Conservation (phyloP, 2,113 vertebrate genomes). For the Percopsis transmontana region DNA sequence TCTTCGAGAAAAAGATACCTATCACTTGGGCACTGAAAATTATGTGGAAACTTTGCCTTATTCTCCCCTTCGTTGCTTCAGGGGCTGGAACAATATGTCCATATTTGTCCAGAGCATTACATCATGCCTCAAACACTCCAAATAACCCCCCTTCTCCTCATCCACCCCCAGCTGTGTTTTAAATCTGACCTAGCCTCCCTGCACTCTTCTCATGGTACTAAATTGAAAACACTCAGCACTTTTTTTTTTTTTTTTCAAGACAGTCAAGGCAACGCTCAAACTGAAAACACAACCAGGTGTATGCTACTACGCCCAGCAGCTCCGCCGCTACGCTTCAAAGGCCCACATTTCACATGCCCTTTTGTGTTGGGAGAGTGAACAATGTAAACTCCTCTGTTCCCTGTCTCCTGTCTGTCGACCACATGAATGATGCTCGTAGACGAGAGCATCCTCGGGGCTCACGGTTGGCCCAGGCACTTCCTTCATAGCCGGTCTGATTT, state of each 20-base stretch:
- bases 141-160: conserved; percentile 29
- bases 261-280: neutral
- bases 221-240: conserved; percentile 39
- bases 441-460: neutral
- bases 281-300: conserved; percentile 44
- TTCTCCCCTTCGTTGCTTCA: conserved; percentile 17
- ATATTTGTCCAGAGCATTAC: conserved; percentile 58
- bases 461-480: neutral
- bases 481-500: conserved; percentile 6
- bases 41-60: conserved; percentile 12
- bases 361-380: conserved; percentile 15
- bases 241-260: conserved; percentile 29
- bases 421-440: neutral
- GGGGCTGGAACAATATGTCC: conserved; percentile 34
- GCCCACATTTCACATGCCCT: conserved; percentile 1
- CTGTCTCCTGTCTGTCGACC: conserved; percentile 1
- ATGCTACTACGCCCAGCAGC: neutral
- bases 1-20: conserved; percentile 14
- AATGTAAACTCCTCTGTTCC: neutral
- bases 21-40: conserved; percentile 42
- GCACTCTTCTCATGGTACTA: conserved; percentile 22
- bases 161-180: conserved; percentile 15
- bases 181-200: conserved; percentile 39
- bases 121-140: conserved; percentile 57
- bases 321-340: neutral